Conservation (phyloP, 92 coral and sea anemone species). For the Porites rus region DNA sequence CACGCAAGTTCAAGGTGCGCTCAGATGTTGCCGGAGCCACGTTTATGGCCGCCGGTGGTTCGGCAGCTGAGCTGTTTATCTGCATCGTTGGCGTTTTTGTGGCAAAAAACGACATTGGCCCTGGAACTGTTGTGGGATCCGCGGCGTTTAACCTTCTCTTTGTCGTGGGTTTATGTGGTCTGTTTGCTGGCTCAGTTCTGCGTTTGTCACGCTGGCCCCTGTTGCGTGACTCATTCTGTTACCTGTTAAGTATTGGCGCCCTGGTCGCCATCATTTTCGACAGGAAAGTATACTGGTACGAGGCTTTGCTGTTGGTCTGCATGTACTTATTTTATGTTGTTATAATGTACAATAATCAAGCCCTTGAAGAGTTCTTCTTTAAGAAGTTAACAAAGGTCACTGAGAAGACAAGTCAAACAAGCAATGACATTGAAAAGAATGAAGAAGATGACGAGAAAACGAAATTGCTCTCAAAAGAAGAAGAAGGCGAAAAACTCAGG, state of each 20-base stretch:
- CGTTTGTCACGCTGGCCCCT: constrained; percentile 80
- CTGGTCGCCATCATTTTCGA: constrained; percentile 69
- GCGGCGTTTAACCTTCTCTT: constrained; percentile 86
- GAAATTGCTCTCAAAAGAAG: constrained; percentile 20
- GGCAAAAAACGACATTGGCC: constrained; percentile 81
- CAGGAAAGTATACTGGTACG: constrained; percentile 79
- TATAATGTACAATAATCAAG: constrained; percentile 75
- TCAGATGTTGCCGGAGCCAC: constrained; percentile 88
- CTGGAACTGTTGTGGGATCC: constrained; percentile 86
- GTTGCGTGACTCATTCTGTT: constrained; percentile 73
- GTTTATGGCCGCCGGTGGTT: constrained; percentile 90
- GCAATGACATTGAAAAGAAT: constrained; percentile 2
- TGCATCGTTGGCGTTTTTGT: constrained; percentile 84
- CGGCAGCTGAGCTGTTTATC: constrained; percentile 84
- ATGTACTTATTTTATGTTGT: constrained; percentile 77
- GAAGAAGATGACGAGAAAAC: constrained; percentile 15
- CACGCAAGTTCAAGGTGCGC: constrained; percentile 63
- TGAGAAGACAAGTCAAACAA: neutral
- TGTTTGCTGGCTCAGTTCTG: constrained; percentile 76
- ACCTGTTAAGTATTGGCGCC: constrained; percentile 75
- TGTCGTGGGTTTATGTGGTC: constrained; percentile 77
- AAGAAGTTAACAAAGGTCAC: neutral
- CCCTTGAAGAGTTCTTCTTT: constrained; percentile 50
- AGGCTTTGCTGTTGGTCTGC: constrained; percentile 74
- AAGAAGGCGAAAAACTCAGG: constrained; percentile 12